Conservation (phyloP, 1,140 invertebrate genomes). For the Magallana angulata region DNA sequence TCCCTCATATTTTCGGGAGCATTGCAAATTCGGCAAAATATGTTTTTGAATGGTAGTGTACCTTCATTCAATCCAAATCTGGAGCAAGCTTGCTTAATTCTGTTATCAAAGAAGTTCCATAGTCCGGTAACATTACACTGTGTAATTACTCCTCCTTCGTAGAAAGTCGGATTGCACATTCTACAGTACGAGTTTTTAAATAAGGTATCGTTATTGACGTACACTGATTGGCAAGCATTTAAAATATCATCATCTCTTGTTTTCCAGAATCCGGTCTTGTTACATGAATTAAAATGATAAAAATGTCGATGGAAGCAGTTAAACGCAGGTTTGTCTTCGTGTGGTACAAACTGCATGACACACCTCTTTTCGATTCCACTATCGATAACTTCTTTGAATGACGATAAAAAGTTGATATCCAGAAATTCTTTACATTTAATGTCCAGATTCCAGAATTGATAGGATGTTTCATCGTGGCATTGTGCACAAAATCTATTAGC, state of each 20-base stretch:
- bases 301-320: not conserved
- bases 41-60: not conserved
- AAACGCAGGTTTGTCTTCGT: not conserved
- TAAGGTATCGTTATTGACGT: not conserved
- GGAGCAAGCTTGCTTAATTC: not conserved
- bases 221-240: not conserved
- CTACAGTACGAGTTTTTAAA: constrained; percentile 48
- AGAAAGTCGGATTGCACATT: constrained; percentile 38
- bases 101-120: constrained; percentile 15
- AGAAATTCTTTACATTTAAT: constrained; percentile 45
- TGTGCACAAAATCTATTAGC: constrained; percentile 45
- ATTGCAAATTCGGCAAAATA: not conserved
- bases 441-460: constrained; percentile 21
- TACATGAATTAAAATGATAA: not conserved
- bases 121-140: constrained; percentile 36
- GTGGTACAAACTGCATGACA: constrained; percentile 1
- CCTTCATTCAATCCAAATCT: not conserved
- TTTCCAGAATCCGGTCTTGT: constrained; percentile 35
- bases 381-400: constrained; percentile 41
- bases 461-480: constrained; percentile 39
- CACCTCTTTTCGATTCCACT: constrained; percentile 27
- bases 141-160: not conserved
- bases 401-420: constrained; percentile 54
- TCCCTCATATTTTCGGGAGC: not conserved
- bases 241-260: constrained; percentile 11